Base-by-base conservation (phyloP, 2,113 vertebrate genomes). In the Caretta caretta region DNA sequence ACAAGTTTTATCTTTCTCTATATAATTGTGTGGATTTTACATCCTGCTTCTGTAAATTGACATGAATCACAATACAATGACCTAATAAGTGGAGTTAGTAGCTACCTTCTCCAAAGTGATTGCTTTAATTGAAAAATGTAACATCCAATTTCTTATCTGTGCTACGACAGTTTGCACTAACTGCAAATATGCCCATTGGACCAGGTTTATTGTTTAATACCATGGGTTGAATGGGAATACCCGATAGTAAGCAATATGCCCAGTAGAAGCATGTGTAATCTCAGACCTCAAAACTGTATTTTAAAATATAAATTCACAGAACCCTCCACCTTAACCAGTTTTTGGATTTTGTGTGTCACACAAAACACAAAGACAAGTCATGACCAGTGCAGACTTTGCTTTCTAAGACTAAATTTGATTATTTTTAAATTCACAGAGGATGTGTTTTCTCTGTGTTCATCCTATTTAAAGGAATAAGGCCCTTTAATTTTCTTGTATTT, bases 101-200 rank as follows among this genome's bases (percentile, higher is more conserved):
- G 24, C 3, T 51, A 31, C 0, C 53, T 46, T 31, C 83, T 84
- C 85, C 42, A 79, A 35, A 89, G 81, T 9, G 16, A 79, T 65
- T 35, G 1, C 6, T 84, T 89, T 80, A 27, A 85, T 57, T 20
- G 57, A 72, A 78, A 59, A 76, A n/a, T 1, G 25, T 48, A 38
- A 12, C 24, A 78, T 78, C 42, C 50, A 53, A 2, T 42, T 8
- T 65, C 27, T 51, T 46, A 46, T 88, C 51, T 59, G n/a, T 83
- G 1, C 29, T 35, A 11, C 0, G 1, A 7, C 1, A 14, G 27
- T 17, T 78, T n/a, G 0, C 2, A 38, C 2, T 10, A 38, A 1
- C 53, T 59, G 5, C 0, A 8, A 0, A 62, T 4, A 1, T 83
- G 16, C 35, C 31, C 1, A 0, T 22, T 80, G 48, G 11, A 48